Conservation (phyloP, 2,888 invertebrate genomes). For the Siphlonurus alternatus region DNA sequence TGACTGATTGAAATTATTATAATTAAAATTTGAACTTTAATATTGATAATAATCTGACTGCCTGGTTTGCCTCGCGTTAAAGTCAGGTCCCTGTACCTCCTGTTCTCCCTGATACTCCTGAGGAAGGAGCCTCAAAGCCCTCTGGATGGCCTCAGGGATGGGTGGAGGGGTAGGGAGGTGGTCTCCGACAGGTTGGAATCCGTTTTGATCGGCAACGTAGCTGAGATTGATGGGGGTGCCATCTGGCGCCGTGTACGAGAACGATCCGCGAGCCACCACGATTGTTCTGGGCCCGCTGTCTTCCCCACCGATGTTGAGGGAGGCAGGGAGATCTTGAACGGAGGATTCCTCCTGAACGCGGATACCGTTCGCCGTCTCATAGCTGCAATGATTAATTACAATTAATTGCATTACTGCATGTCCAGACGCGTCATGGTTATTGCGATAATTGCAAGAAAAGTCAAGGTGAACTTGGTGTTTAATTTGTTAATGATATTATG, state of each 20-base stretch:
- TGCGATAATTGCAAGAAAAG: too few species aligned
- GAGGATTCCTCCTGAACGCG: neutral
- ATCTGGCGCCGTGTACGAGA: slow-evolving; percentile 16
- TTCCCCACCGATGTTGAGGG: neutral
- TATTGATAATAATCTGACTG: too few species aligned
- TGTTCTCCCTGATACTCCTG: neutral
- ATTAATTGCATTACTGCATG: neutral
- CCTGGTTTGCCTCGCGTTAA: too few species aligned
- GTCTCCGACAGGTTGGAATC: slow-evolving; percentile 13
- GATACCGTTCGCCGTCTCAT: neutral
- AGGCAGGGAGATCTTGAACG: neutral
- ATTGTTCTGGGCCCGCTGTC: slow-evolving; percentile 3
- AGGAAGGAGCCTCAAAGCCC: slow-evolving; percentile 5
- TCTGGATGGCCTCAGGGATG: slow-evolving; percentile 11
- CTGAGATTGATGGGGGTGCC: slow-evolving; percentile 14
- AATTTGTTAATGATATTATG: too few species aligned
- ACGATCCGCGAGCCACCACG: slow-evolving; percentile 16
- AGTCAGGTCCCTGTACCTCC: neutral
- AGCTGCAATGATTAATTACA: neutral
- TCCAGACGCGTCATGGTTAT: too few species aligned
- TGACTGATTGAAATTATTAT: too few species aligned
- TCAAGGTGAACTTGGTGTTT: too few species aligned
- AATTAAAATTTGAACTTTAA: too few species aligned
- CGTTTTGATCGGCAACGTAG: slow-evolving; percentile 14
- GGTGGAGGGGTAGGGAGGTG: slow-evolving; percentile 13